Base-by-base conservation (phyloP, 2,113 vertebrate genomes). In the Cyphomyrus discorhynchus region DNA sequence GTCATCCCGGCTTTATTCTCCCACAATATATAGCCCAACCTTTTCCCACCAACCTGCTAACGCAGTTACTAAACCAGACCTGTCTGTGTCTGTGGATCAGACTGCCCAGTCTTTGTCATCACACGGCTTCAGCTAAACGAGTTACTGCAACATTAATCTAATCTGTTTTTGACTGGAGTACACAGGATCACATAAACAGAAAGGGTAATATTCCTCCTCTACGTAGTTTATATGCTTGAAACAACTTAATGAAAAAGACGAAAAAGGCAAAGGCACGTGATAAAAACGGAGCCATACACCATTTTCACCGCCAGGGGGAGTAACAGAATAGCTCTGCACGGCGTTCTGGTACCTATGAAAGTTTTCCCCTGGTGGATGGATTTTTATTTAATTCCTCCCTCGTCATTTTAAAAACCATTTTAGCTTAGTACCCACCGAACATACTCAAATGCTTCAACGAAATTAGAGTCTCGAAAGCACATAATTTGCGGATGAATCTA, bases 271-370 rank as follows among this genome's bases (percentile, higher is more conserved):
- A 66, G n/a, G 62, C 70, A 39, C 70, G 27, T 39, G 31, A 42
- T 77, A 17, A 77, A 77, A 88, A 39, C 2, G 42, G 15, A 27
- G 74, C 5, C 52, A 27, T 88, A 31, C 46, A 27, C 62, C 2
- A 70, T 19, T 49, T 70, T 49, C 15, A 19, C 62, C 87, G 31
- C 62, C 87, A 88, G 87, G 62, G 45, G 58, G 87, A 88, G 87
- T n/a, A 88, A 74, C 3, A 88, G 62, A 31, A n/a, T 17, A 70
- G 53, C 13, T 3, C 5, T 15, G 42, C 6, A 9, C 42, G 9
- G 53, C 31, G 50, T 53, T 27, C 6, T 8, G 7, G 56, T 87
- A 2, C 31, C 39, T 47, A 11, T n/a, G 24, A 58, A 35, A 53
- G 50, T 87, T 58, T 87, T 31, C 85, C 42, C 19, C 8, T 49